phyloP scores from a whole-genome alignment of 2,113 vertebrate genomes.

The Atrichornis clamosus region DNA sequence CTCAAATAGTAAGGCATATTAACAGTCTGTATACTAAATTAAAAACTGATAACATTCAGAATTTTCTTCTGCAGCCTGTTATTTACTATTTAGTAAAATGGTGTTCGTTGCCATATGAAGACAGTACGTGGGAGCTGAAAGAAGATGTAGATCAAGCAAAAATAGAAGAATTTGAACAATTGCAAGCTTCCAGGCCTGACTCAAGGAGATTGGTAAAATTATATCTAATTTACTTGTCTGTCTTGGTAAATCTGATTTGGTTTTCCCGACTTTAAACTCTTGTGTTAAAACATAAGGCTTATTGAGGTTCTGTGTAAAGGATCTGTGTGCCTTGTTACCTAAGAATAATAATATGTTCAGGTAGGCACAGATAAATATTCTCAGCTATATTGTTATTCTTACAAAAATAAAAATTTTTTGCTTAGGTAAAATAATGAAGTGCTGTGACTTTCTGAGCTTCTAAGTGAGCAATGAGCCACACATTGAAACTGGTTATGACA shows the following conservation, averaged over 20 bases:
- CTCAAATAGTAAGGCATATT: neutral
- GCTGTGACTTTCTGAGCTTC: neutral
- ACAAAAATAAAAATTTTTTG: neutral
- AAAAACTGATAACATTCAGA: constrained; percentile 51
- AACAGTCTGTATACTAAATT: constrained; percentile 21
- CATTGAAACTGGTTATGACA: neutral
- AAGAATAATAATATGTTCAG: neutral
- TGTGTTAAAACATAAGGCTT: neutral
- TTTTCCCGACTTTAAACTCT: neutral
- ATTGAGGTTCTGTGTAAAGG: neutral
- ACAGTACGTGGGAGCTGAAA: constrained; percentile 98
- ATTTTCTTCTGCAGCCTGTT: constrained; percentile 84
- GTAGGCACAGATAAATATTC: neutral
- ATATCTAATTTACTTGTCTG: constrained; percentile 26
- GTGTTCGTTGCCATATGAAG: constrained; percentile 97
- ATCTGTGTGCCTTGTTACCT: neutral
- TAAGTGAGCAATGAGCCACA: neutral
- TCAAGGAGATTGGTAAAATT: constrained; percentile 86
- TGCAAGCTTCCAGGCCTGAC: constrained; percentile 90
- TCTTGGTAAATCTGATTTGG: neutral
- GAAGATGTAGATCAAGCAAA: constrained; percentile 97
- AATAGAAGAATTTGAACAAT: constrained; percentile 97
- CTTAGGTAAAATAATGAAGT: neutral
- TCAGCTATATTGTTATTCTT: neutral
- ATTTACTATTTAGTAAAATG: constrained; percentile 99